Conservation (phyloP, 2,888 invertebrate genomes). For the Coenonympha glycerion region DNA sequence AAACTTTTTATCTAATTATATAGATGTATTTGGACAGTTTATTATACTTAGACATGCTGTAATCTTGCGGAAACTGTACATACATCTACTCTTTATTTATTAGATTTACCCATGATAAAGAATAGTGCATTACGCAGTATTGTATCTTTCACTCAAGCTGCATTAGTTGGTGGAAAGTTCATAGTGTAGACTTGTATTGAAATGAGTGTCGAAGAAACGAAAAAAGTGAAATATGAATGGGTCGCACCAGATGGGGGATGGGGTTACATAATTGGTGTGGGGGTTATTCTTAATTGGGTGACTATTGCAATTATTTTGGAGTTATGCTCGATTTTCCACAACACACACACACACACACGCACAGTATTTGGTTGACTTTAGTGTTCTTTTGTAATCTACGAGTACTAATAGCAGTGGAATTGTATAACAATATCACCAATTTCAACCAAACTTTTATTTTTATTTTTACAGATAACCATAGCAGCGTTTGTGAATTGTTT, state of each 20-base stretch:
- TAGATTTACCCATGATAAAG: conserved; percentile 26
- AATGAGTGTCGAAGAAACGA: conserved; percentile 37
- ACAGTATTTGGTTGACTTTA: no score
- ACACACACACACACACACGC: background rate
- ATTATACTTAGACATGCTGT: no score
- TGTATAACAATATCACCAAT: no score
- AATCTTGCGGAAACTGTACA: no score
- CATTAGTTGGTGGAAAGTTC: background rate
- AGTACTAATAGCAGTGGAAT: no score
- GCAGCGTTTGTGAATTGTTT: conserved; percentile 33
- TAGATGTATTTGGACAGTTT: no score
- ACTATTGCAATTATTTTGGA: no score
- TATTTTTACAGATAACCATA: conserved; percentile 39
- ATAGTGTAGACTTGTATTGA: background rate
- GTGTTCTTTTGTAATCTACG: no score
- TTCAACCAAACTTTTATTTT: no score
- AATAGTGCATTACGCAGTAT: background rate
- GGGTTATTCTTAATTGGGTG: conserved; percentile 77
- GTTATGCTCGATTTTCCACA: no score
- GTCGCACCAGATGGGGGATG: conserved; percentile 81
- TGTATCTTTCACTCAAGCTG: conserved; percentile 3
- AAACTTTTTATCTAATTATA: no score
- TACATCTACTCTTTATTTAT: conserved; percentile 1
- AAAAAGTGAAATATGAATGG: conserved; percentile 39
- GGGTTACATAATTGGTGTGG: conserved; percentile 80